Conservation (phyloP, 2,113 vertebrate genomes). For the Serilophus lunatus region DNA sequence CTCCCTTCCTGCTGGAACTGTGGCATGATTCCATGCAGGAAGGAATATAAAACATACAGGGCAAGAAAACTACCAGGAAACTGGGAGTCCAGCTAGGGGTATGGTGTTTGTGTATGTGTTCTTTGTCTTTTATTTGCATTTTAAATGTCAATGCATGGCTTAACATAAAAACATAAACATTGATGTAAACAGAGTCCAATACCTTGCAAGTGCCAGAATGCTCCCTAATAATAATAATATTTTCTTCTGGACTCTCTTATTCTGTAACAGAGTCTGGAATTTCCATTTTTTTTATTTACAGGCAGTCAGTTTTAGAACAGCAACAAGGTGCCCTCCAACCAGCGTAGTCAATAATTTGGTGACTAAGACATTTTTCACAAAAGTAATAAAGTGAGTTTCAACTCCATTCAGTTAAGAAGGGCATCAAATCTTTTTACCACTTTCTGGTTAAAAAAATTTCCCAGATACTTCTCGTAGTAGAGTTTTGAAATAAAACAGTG, state of each 20-base stretch:
- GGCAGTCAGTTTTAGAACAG: not conserved
- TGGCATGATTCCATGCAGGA: not conserved
- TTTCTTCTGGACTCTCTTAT: not conserved
- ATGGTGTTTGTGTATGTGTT: not conserved
- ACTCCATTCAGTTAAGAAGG: not conserved
- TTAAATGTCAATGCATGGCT: not conserved
- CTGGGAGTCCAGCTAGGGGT: not conserved
- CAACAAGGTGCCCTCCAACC: not conserved
- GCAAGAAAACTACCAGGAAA: not conserved
- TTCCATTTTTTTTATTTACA: not conserved
- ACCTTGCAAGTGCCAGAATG: not conserved
- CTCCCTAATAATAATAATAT: not conserved
- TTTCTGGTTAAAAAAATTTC: not conserved
- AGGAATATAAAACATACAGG: not conserved
- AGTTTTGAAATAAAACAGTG: not conserved
- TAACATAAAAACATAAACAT: not conserved
- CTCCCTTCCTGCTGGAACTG: not conserved
- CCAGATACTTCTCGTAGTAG: not conserved
- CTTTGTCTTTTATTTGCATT: not conserved
- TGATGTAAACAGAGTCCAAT: not conserved
- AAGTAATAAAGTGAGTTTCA: not conserved
- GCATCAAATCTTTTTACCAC: not conserved
- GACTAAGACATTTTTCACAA: not conserved
- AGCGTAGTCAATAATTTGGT: not conserved
- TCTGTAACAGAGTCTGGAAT: not conserved